Base-by-base conservation (phyloP, 1,140 invertebrate genomes). In the Druon quercuslanigerum region DNA sequence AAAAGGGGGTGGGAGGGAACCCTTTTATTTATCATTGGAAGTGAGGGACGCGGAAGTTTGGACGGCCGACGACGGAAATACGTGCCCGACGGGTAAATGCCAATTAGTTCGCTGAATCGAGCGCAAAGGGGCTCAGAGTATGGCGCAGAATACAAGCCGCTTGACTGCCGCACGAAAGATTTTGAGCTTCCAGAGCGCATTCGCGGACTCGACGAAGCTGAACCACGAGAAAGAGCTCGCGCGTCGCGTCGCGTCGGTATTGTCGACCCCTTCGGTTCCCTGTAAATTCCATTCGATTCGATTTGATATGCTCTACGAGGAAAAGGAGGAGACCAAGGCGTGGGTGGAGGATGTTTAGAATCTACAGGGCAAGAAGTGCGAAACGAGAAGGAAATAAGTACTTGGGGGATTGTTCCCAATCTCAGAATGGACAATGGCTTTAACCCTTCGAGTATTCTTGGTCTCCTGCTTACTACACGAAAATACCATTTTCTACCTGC, bases 31-130 rank as follows among this genome's bases (percentile, higher is more conserved):
- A 85, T 87, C 84, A 87, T 87, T 87, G 81, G 81, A 81, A 84
- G 76, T 80, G 82, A 85, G 82, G 82, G 83, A 85, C 81, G 84
- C 81, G 84, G 83, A 87, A 87, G 83, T 87, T 87, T 80, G 81
- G 78, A 84, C 79, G 80, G 81, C 80, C 83, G 83, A 82, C 82
- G 82, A 82, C 82, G 83, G 82, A 87, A 86, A 84, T 84, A 84
- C 82, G 83, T 82, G 80, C 84, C 78, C 80, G 83, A 79, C 82
- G 82, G 81, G 79, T 87, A 85, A 85, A 87, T 86, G 83, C 84
- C 86, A 87, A 87, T 87, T 87, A 86, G 86, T 84, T 87, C 81
- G 83, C 80, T 86, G 84, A 86, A 87, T 87, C 83, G 82, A 85
- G 82, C 77, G 79, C 81, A 79, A 84, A 82, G 80, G 82, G 84